These are phyloP conservation scores for Globodera rostochiensis DNA, from an alignment of 1,140 invertebrate genomes.

Conservation along the genomic window DNA sequence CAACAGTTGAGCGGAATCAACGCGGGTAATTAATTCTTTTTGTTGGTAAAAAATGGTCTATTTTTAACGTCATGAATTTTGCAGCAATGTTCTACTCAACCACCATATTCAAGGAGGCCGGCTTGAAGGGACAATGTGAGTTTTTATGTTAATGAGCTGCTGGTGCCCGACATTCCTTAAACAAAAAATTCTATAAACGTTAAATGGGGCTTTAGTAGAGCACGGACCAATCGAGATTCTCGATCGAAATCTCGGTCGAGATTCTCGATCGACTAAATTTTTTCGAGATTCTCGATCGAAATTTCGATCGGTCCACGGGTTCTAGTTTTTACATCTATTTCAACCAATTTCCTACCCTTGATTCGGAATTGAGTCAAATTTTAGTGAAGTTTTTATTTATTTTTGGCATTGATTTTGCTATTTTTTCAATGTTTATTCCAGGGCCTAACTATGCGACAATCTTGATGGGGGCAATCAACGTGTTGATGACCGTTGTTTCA, in stretches of 20 bases:
- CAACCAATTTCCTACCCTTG: too few relatives aligned
- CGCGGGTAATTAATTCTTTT: slow-evolving; percentile 74
- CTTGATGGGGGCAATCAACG: slow-evolving; percentile 83
- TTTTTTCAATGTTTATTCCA: not conserved
- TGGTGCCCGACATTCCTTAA: too few relatives aligned
- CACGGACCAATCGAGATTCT: too few relatives aligned
- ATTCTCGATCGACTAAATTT: too few relatives aligned
- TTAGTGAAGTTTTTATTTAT: too few relatives aligned
- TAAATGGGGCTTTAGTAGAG: too few relatives aligned
- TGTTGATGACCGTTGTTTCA: slow-evolving; percentile 82
- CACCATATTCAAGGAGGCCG: slow-evolving; percentile 78
- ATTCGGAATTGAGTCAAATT: too few relatives aligned
- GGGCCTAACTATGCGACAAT: slow-evolving; percentile 83
- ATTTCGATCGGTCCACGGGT: too few relatives aligned
- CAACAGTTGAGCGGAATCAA: slow-evolving; percentile 91
- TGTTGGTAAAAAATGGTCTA: slow-evolving; percentile 66
- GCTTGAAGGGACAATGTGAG: slow-evolving; percentile 81
- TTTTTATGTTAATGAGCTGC: not conserved
- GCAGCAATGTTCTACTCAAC: slow-evolving; percentile 87
- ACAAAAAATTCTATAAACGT: too few relatives aligned
- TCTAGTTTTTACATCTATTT: too few relatives aligned
- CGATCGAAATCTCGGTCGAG: too few relatives aligned
- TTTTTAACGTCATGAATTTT: not conserved
- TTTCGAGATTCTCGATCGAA: too few relatives aligned
- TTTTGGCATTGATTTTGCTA: not conserved